phyloP scores from a whole-genome alignment of 2,113 vertebrate genomes.

The Xiphias gladius region DNA sequence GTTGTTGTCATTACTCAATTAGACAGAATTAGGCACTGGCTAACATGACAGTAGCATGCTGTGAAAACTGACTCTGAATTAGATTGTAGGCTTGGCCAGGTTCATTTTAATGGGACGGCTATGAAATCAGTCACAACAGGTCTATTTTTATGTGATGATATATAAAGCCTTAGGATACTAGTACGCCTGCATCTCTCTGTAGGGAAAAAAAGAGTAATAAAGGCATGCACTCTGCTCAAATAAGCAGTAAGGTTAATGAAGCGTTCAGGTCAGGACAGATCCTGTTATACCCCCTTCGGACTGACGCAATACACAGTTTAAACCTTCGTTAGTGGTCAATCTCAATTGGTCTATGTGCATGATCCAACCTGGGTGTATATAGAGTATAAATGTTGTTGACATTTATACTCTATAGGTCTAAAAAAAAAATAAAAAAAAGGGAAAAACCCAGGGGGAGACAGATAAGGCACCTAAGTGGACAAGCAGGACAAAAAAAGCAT shows the following conservation, averaged over 20 bases:
- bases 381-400: slow-evolving; percentile 22
- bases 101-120: slow-evolving; percentile 34
- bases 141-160: slow-evolving; percentile 54
- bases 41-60: slow-evolving; percentile 75
- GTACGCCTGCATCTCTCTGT: slow-evolving; percentile 7
- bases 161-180: slow-evolving; percentile 51
- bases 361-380: not conserved
- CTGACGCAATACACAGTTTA: not conserved
- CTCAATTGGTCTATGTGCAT: slow-evolving; percentile 19
- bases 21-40: slow-evolving; percentile 76
- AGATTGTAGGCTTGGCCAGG: slow-evolving; percentile 52
- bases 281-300: not conserved
- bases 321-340: not conserved
- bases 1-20: slow-evolving; percentile 80
- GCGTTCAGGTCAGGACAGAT: slow-evolving; percentile 29
- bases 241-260: slow-evolving; percentile 55
- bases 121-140: slow-evolving; percentile 48
- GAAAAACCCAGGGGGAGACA: not conserved
- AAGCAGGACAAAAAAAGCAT: not conserved
- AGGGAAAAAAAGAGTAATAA: slow-evolving; percentile 7
- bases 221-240: slow-evolving; percentile 21
- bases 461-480: not conserved
- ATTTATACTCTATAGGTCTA: no score
- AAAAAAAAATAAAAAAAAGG: no score
- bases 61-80: slow-evolving; percentile 68